Evolutionary conservation across 2,888 invertebrate species (phyloP).

Genomic region (Pycnomerus fuliginosus): DNA sequence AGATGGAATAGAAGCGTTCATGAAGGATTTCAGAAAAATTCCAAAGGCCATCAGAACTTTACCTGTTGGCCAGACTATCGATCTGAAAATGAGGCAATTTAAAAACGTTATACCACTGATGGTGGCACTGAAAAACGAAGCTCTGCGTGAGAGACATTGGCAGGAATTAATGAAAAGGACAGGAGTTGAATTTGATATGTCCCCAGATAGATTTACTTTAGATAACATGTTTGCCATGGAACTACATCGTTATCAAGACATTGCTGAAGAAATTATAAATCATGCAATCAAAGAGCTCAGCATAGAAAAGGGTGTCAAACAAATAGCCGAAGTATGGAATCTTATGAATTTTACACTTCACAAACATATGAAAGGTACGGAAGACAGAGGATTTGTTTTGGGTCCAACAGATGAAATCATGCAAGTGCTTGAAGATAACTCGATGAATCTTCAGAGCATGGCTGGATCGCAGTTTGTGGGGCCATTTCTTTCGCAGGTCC

Average conservation of each 20-base stretch:
- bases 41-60: conserved; percentile 63
- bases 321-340: conserved; percentile 77
- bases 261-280: conserved; percentile 82
- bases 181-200: conserved; percentile 81
- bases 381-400: conserved; percentile 75
- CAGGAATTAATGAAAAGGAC: conserved; percentile 84
- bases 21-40: conserved; percentile 76
- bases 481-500: conserved; percentile 79
- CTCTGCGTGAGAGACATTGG: conserved; percentile 90
- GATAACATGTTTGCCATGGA: conserved; percentile 94
- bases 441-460: conserved; percentile 90
- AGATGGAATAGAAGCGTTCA: conserved; percentile 83
- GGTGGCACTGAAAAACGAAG: conserved; percentile 88
- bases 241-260: conserved; percentile 79
- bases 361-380: conserved; percentile 69
- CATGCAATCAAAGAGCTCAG: conserved; percentile 87
- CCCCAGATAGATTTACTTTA: conserved; percentile 79
- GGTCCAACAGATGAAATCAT: conserved; percentile 82
- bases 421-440: conserved; percentile 82
- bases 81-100: conserved; percentile 86
- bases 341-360: conserved; percentile 63
- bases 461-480: conserved; percentile 87
- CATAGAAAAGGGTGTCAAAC: conserved; percentile 86
- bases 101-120: conserved; percentile 84
- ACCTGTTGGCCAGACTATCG: conserved; percentile 67